phyloP scores from a whole-genome alignment of 1,140 invertebrate genomes.

The Camponotus pennsylvanicus region DNA sequence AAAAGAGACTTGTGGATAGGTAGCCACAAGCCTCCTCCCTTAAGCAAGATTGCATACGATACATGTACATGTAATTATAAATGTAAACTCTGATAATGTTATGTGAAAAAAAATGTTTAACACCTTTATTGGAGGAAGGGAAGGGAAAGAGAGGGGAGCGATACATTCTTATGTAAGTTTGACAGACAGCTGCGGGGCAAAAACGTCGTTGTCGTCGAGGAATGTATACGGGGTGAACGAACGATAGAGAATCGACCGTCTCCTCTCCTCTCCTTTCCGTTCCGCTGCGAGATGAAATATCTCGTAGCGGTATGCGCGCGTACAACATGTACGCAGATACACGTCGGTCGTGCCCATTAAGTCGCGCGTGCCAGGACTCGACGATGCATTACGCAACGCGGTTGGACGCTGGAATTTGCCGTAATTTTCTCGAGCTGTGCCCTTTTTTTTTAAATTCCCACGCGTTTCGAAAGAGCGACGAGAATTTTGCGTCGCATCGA shows the following conservation, averaged over 20 bases:
- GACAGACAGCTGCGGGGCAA: conserved; percentile 39
- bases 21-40: too few species aligned
- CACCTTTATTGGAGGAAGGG: too few species aligned
- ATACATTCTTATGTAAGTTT: conserved; percentile 23
- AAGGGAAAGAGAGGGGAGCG: not conserved
- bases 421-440: not conserved
- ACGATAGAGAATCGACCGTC: conserved; percentile 65
- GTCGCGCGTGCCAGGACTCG: conserved; percentile 14
- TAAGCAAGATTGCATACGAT: too few species aligned
- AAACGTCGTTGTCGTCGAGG: conserved; percentile 55
- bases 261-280: not conserved
- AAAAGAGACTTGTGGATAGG: too few species aligned
- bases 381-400: conserved; percentile 27
- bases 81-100: too few species aligned
- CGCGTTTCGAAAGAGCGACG: not conserved
- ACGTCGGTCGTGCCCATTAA: conserved; percentile 11
- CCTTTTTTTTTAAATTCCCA: not conserved
- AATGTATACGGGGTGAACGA: conserved; percentile 67
- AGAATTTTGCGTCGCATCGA: not conserved
- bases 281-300: conserved; percentile 39
- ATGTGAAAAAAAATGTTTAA: too few species aligned
- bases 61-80: too few species aligned
- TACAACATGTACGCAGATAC: not conserved
- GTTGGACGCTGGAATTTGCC: not conserved
- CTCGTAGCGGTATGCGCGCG: not conserved